Evolutionary conservation across 2,888 invertebrate species (phyloP).

Genomic region (Chromoteleia sp.): DNA sequence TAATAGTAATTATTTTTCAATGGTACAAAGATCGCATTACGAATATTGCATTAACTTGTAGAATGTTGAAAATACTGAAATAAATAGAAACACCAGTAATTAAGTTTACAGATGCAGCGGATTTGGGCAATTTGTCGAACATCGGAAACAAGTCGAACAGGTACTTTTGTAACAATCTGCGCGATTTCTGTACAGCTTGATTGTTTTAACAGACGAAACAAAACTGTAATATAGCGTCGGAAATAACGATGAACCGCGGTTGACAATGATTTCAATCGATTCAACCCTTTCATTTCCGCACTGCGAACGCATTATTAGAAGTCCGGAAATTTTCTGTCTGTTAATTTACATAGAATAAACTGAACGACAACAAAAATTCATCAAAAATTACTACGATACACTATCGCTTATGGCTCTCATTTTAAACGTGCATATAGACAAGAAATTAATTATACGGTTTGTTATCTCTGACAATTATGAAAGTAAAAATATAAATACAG

Average conservation of each 20-base stretch:
- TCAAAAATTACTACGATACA: slow-evolving; percentile 47
- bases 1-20: too few species aligned
- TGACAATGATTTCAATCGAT: slow-evolving; percentile 68
- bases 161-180: slow-evolving; percentile 44
- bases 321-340: slow-evolving; percentile 66
- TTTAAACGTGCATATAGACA: slow-evolving; percentile 43
- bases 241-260: slow-evolving; percentile 68
- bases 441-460: slow-evolving; percentile 26
- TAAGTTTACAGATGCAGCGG: slow-evolving; percentile 5
- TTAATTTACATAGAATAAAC: slow-evolving; percentile 59
- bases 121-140: slow-evolving; percentile 35
- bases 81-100: slow-evolving; percentile 10
- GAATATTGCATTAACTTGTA: too few species aligned
- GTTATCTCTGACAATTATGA: slow-evolving; percentile 32
- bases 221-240: slow-evolving; percentile 64
- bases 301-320: slow-evolving; percentile 58
- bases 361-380: slow-evolving; percentile 37
- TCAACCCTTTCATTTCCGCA: slow-evolving; percentile 67
- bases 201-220: slow-evolving; percentile 61
- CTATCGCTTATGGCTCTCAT: slow-evolving; percentile 27
- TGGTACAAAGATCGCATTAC: too few species aligned
- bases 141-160: slow-evolving; percentile 19
- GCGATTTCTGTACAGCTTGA: slow-evolving; percentile 50
- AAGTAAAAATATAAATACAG: slow-evolving; percentile 19
- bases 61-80: neutral